Percentiles rank a stretch among this genome's conserved stretches.
Evolutionary conservation across 2,888 invertebrate species (phyloP).

Genomic region (Hyppa rectilinea): DNA sequence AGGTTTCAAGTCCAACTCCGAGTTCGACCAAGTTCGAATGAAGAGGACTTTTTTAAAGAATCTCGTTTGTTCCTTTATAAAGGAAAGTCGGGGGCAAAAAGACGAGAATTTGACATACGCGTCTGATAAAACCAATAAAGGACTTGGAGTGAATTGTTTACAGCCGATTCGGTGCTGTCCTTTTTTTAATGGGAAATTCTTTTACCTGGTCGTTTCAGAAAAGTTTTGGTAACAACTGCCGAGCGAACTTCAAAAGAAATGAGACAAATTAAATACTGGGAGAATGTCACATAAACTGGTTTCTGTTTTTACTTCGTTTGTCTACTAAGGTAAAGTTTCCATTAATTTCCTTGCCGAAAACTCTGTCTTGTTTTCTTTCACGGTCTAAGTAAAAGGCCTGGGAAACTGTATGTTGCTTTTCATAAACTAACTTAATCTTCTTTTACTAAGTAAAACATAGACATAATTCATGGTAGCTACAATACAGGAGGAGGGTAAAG

Average conservation of each 20-base stretch:
- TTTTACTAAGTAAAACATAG: constrained; percentile 28
- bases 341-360: constrained; percentile 51
- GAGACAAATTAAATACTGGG: constrained; percentile 81
- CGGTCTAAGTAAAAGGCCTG: constrained; percentile 9
- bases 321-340: constrained; percentile 31
- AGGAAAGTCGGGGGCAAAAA: constrained; percentile 57
- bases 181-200: constrained; percentile 87
- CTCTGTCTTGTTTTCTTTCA: constrained; percentile 18
- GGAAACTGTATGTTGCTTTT: constrained; percentile 14
- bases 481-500: constrained; percentile 3
- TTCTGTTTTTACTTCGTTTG: constrained; percentile 41
- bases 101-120: constrained; percentile 79
- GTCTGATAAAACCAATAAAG: constrained; percentile 85
- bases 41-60: constrained; percentile 63
- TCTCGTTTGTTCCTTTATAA: constrained; percentile 60
- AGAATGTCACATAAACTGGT: constrained; percentile 53
- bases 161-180: constrained; percentile 84
- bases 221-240: constrained; percentile 79
- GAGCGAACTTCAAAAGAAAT: constrained; percentile 81
- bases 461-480: constrained; percentile 13
- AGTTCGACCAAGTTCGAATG: constrained; percentile 61
- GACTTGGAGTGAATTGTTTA: constrained; percentile 82
- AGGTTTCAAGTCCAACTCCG: constrained; percentile 44
- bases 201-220: constrained; percentile 79
- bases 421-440: constrained; percentile 34